phyloP scores from a whole-genome alignment of 2,888 invertebrate genomes.

The Helobdella robusta region DNA sequence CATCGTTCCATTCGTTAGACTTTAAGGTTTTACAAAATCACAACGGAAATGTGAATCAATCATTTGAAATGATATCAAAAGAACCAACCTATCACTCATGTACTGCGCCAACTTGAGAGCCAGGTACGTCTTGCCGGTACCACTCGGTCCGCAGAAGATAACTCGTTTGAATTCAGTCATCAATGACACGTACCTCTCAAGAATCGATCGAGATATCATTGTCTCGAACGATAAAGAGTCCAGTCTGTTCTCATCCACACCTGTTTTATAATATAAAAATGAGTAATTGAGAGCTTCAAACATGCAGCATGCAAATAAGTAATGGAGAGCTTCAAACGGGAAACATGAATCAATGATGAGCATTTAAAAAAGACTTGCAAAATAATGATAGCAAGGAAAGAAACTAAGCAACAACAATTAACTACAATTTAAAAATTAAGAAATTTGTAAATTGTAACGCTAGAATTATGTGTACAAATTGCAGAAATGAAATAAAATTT shows the following conservation, averaged over 20 bases:
- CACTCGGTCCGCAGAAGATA: conserved; percentile 89
- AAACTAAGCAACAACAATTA: neutral
- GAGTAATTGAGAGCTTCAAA: too few relatives aligned
- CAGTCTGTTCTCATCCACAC: conserved; percentile 17
- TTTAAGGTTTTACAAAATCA: too few relatives aligned
- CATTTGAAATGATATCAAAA: too few relatives aligned
- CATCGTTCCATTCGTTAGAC: too few relatives aligned
- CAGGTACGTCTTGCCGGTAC: conserved; percentile 90
- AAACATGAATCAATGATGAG: too few relatives aligned
- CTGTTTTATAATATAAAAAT: too few relatives aligned
- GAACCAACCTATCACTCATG: conserved; percentile 55
- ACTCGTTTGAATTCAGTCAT: conserved; percentile 83
- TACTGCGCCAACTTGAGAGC: conserved; percentile 90
- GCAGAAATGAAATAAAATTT: neutral
- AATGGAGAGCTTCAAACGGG: too few relatives aligned
- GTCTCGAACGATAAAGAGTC: conserved; percentile 22
- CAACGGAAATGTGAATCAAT: too few relatives aligned
- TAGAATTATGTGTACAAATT: neutral
- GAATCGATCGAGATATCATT: conserved; percentile 17
- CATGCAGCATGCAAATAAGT: too few relatives aligned
- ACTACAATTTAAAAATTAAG: neutral
- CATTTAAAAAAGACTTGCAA: too few relatives aligned
- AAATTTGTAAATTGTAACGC: too few relatives aligned
- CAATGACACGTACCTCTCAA: conserved; percentile 62
- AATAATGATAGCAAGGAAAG: too few relatives aligned